Percentiles rank a stretch among this genome's conserved stretches.
These are phyloP conservation scores for Columbina picui DNA, from an alignment of 2,113 vertebrate species.

Conservation along the genomic window DNA sequence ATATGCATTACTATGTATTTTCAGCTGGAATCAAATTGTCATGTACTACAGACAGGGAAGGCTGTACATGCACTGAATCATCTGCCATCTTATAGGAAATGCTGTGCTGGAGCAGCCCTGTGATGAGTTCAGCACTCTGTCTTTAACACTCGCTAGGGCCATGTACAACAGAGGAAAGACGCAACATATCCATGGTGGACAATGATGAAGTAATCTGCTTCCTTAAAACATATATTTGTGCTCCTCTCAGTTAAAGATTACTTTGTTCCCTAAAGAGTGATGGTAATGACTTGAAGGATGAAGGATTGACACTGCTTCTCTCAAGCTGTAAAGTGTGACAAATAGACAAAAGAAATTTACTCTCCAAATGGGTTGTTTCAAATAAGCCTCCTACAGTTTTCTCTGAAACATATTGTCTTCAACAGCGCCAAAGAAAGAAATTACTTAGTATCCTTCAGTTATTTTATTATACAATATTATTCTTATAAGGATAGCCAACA, in stretches of 20 bases:
- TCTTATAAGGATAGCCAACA: accelerated
- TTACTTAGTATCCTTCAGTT: not conserved
- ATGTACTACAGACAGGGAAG: not conserved
- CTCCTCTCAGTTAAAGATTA: constrained; percentile 9
- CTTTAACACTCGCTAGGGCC: not conserved
- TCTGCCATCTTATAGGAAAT: not conserved
- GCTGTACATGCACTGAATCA: not conserved
- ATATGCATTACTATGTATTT: not conserved
- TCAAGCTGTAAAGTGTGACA: not conserved
- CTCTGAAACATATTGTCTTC: not conserved
- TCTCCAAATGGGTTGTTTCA: not conserved
- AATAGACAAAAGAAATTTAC: not conserved
- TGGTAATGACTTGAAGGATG: not conserved
- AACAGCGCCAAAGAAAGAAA: not conserved
- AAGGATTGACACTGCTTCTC: constrained; percentile 1
- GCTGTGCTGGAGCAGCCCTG: not conserved
- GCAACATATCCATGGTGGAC: not conserved
- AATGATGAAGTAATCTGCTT: not conserved
- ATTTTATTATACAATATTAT: not conserved
- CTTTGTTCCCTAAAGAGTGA: not conserved
- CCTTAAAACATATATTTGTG: not conserved
- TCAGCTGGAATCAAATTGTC: not conserved
- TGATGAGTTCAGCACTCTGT: not conserved
- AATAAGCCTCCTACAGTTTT: not conserved
- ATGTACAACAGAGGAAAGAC: not conserved